phyloP scores from a whole-genome alignment of 2,888 invertebrate genomes.

The Tyria jacobaeae region DNA sequence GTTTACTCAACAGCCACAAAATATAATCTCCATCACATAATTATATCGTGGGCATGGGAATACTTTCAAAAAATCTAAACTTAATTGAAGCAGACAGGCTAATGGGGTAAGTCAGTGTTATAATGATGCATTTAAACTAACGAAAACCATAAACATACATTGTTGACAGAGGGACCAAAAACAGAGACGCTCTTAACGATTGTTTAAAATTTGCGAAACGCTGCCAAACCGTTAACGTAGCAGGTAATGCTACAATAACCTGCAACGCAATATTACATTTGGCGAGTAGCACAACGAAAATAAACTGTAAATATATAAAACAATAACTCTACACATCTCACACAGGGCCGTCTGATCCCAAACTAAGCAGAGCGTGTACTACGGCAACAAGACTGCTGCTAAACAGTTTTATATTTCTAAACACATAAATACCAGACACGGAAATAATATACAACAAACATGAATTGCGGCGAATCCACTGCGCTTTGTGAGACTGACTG shows the following conservation, averaged over 20 bases:
- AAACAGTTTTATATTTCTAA: too few species aligned
- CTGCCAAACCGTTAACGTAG: slow-evolving; percentile 16
- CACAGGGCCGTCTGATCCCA: too few species aligned
- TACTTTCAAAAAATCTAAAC: background rate
- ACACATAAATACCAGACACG: too few species aligned
- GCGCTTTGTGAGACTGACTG: too few species aligned
- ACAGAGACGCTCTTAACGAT: slow-evolving; percentile 2
- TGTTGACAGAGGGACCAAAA: slow-evolving; percentile 1
- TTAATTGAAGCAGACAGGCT: background rate
- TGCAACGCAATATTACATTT: slow-evolving; percentile 2
- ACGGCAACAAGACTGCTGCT: too few species aligned
- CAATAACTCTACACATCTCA: too few species aligned
- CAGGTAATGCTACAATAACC: slow-evolving; percentile 9
- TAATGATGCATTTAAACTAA: background rate
- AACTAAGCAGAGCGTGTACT: too few species aligned
- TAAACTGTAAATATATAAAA: background rate
- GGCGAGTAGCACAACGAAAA: slow-evolving; percentile 2
- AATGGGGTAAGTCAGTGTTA: slow-evolving; percentile 14
- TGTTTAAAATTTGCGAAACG: background rate
- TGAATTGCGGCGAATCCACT: background rate
- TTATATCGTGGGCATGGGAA: too few species aligned
- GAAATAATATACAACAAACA: background rate
- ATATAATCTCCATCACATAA: too few species aligned
- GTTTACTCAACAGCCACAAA: too few species aligned
- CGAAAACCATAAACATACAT: slow-evolving; percentile 5